Base-by-base conservation (phyloP, 2,797 vertebrate species). In the Hoplostethus atlanticus region DNA sequence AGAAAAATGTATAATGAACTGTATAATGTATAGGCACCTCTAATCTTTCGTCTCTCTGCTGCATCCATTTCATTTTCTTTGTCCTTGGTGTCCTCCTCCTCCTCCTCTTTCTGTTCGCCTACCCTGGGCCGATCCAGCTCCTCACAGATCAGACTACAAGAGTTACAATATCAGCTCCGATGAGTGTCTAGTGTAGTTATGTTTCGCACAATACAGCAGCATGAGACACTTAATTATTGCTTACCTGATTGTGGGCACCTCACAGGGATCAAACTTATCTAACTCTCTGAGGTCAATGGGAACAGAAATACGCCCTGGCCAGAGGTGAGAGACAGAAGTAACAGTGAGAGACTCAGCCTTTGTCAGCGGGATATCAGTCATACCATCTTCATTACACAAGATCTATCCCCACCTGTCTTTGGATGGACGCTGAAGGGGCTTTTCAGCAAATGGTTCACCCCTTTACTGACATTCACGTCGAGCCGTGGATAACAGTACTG, bases 381-480 rank as follows among this genome's bases (percentile, higher is more conserved):
- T 2, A 8, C 0, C 12, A 25, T 16, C 8, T 21, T 25, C 10
- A 59, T 64, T 21, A 8, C 28, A 31, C 38, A 10, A n/a, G 2
- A 71, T 38, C 7, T 21, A 12, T 3, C 2, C 71, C 86, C 64
- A 98, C 98, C 98, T 74, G 98, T 99, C 91, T 98, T 99, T 55
- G 98, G 98, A 81, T 99, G 98, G 28, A 99, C 96, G 6, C 97
- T 99, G 83, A 99, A 99, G 2, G 98, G 98, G 83, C 97, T 99
- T 89, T 99, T 99, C 79, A 99, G 92, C 79, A 99, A 92, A 76
- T 99, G 98, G 81, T 96, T 97, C 2, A 99, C 85, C 1, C 97
- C 97, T 93, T 98, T 99, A 89, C 97, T 99, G 91, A 99, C 98
- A 0, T 98, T 98, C 53, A 97, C 90, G 62, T 99, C 98, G 0